Percentiles rank a stretch among this genome's conserved stretches.
Evolutionary conservation across 2,113 vertebrate species (phyloP).

Genomic region (Zeus faber): DNA sequence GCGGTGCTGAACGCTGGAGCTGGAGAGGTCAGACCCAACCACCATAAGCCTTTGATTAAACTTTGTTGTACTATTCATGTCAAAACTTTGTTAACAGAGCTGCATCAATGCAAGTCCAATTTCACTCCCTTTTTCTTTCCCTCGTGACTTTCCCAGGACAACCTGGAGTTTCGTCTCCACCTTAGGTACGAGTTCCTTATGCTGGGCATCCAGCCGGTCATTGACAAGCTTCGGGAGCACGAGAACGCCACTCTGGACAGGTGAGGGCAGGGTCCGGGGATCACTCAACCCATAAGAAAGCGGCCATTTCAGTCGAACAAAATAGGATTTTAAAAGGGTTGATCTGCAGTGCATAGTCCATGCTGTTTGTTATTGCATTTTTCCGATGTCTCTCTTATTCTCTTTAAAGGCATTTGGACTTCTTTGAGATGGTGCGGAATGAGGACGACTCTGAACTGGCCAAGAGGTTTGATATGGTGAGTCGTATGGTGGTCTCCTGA

Average conservation of each 20-base stretch:
- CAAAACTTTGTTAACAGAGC: too few species aligned
- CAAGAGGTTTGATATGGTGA: constrained; percentile 90
- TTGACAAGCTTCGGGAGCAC: constrained; percentile 92
- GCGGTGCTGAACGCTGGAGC: constrained; percentile 94
- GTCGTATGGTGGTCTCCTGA: constrained; percentile 33
- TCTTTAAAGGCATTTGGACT: constrained; percentile 92
- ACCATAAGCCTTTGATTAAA: neutral
- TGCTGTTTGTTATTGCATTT: neutral
- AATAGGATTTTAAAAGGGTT: too few species aligned
- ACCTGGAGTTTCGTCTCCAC: constrained; percentile 94
- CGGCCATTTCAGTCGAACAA: too few species aligned
- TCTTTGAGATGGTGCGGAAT: constrained; percentile 98
- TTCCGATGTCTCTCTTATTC: neutral
- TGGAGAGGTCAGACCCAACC: constrained; percentile 83
- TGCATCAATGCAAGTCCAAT: neutral
- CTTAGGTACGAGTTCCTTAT: constrained; percentile 96
- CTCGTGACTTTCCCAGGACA: constrained; percentile 75
- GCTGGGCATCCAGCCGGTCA: constrained; percentile 96
- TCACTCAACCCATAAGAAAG: neutral
- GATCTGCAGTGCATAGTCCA: too few species aligned
- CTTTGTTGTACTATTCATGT: too few species aligned
- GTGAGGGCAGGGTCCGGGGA: constrained; percentile 63
- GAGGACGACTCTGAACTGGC: constrained; percentile 93
- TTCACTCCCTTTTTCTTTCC: neutral
- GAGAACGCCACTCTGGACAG: constrained; percentile 94